These are phyloP conservation scores for Ormyrus nitidulus DNA, from an alignment of 2,888 invertebrate species.

Conservation along the genomic window DNA sequence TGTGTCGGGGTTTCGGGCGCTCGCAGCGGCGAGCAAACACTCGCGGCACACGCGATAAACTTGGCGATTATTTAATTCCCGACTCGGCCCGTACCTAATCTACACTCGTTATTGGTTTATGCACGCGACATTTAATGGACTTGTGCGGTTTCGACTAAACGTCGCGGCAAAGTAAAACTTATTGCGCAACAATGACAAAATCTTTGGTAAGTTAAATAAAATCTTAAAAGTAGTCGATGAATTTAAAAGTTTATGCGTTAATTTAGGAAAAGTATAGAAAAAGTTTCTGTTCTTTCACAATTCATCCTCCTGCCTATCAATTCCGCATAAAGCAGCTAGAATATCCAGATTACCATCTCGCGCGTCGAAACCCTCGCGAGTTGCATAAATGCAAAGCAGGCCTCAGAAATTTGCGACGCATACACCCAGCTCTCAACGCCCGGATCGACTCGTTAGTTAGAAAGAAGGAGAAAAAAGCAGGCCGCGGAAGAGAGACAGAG, in stretches of 20 bases:
- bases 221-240: too few species aligned
- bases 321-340: neutral
- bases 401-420: slow-evolving; percentile 5
- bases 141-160: slow-evolving; percentile 23
- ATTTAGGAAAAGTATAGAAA: too few species aligned
- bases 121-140: slow-evolving; percentile 47
- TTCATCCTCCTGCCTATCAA: too few species aligned
- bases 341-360: neutral
- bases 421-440: neutral
- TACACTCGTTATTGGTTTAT: slow-evolving; percentile 30
- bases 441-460: slow-evolving; percentile 8
- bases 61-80: slow-evolving; percentile 42
- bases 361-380: neutral
- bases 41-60: slow-evolving; percentile 32
- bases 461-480: slow-evolving; percentile 8
- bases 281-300: too few species aligned
- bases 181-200: neutral
- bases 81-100: slow-evolving; percentile 10
- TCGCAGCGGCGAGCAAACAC: slow-evolving; percentile 12
- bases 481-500: too few species aligned
- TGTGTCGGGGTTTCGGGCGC: slow-evolving; percentile 3
- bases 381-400: neutral
- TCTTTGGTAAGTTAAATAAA: too few species aligned
- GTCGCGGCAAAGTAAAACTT: slow-evolving; percentile 5
- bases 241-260: too few species aligned